Evolutionary conservation across 2,888 invertebrate species (phyloP), one percentile per base, ranked within the genome.

Genomic region (Yponomeuta sedellus): DNA sequence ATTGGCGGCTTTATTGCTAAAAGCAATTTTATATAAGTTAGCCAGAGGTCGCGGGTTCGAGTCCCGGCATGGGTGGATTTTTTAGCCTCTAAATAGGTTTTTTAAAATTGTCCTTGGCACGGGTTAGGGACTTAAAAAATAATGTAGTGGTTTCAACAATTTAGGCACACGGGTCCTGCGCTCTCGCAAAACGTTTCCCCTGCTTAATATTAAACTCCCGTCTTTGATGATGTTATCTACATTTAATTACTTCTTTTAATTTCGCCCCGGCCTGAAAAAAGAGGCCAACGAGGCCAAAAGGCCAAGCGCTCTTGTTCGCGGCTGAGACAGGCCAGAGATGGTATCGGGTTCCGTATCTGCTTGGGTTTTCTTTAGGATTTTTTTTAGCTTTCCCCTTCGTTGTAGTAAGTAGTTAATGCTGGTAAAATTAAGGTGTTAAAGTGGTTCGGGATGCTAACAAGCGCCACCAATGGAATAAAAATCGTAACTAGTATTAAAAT

Each of bases 231-330:
- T 64, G 61, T 67, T 64, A 67, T 67, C 67, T 52, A 39, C 61
- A 67, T 67, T 67, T 67, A 67, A 67, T 67, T 67, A 67, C 64
- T 39, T 59, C 64, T 63, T 66, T 66, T 52, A 66, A 62, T 66
- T 66, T 20, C 59, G 44, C 44, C 44, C 16, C 44, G 44, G 44
- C 44, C 39, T 10, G 64, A 64, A 64, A 64, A 62, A 44, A 57
- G 44, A 52, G 44, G 3, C 44, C 44, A 16, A 59, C 19, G 28
- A 65, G 65, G 65, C 25, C n/a, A 20, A 25, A 44, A 65, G 20
- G 57, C 16, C 58, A 28, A 34, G 25, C 28, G 34, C 20, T 22
- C 25, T 34, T 65, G 65, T 65, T 59, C 65, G 58, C 58, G 59
- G 58, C 57, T n/a, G 65, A 65, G 59, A 65, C 59, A 59, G 59